Percentiles rank a stretch among this genome's conserved stretches.
Evolutionary conservation across 2,797 vertebrate genomes (phyloP).

Genomic region (Gambusia yucatana): DNA sequence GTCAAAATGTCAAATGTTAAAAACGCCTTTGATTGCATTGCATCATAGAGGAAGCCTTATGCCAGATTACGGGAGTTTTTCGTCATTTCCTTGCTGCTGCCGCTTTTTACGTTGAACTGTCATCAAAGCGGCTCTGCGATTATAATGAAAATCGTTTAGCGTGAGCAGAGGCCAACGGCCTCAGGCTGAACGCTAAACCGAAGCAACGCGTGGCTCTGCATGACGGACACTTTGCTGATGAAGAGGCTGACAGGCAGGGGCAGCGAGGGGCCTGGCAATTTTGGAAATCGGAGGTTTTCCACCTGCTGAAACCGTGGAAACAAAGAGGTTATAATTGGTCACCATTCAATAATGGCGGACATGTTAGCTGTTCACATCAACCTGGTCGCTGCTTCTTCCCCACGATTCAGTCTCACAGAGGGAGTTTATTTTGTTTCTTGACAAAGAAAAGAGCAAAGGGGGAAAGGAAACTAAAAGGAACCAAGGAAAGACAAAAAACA

Average conservation of each 20-base stretch:
- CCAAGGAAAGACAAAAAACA: not conserved
- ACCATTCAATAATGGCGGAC: constrained; percentile 57
- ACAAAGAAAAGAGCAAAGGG: constrained; percentile 21
- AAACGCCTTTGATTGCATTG: not conserved
- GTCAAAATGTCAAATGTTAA: constrained; percentile 17
- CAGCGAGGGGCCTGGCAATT: constrained; percentile 39
- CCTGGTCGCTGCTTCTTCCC: constrained; percentile 31
- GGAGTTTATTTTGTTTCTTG: constrained; percentile 6
- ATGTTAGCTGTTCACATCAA: constrained; percentile 43
- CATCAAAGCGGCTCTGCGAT: constrained; percentile 16
- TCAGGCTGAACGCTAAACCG: constrained; percentile 52
- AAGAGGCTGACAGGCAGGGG: constrained; percentile 59
- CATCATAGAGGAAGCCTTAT: not conserved
- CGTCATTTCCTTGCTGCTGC: constrained; percentile 4
- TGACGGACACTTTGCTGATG: constrained; percentile 42
- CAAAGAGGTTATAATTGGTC: constrained; percentile 68
- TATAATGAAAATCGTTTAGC: constrained; percentile 44
- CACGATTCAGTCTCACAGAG: constrained; percentile 15
- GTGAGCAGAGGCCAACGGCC: constrained; percentile 25
- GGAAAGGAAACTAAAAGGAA: not conserved
- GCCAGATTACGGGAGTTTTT: not conserved
- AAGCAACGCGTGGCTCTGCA: constrained; percentile 55
- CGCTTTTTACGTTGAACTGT: constrained; percentile 28
- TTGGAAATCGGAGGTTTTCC: constrained; percentile 49
- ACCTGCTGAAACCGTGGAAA: constrained; percentile 39